phyloP scores from a whole-genome alignment of 2,797 vertebrate species.

The Manis javanica region DNA sequence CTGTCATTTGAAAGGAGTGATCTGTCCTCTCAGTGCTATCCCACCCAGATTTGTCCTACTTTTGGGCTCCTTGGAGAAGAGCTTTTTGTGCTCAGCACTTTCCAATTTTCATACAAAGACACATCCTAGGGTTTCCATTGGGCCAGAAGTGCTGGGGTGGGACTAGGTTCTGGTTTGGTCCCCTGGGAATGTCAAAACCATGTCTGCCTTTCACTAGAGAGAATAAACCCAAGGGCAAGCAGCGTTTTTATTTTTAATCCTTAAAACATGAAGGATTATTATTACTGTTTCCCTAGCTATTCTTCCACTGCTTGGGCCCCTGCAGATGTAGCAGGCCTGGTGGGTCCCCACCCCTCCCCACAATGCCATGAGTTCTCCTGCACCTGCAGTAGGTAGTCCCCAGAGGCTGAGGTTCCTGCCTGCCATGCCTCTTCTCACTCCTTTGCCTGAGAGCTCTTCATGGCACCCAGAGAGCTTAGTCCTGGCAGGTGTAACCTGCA shows the following conservation, averaged over 20 bases:
- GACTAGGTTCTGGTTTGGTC: not conserved
- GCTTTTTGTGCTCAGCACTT: not conserved
- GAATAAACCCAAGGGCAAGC: not conserved
- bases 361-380: not conserved
- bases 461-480: not conserved
- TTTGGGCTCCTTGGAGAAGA: not conserved
- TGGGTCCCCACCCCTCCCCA: too few species aligned
- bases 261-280: not conserved
- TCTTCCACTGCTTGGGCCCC: not conserved
- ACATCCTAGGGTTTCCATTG: not conserved
- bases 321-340: not conserved
- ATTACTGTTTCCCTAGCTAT: not conserved
- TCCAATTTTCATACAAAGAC: not conserved
- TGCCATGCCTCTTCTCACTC: not conserved
- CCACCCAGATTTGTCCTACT: not conserved
- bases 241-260: not conserved
- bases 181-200: not conserved
- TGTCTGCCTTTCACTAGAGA: not conserved
- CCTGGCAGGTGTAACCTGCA: not conserved
- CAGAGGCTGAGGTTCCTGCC: not conserved
- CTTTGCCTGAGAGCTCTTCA: not conserved
- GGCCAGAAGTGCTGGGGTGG: not conserved
- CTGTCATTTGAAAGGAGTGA: not conserved
- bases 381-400: not conserved
- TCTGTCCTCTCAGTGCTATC: not conserved